Evolutionary conservation across 2,888 invertebrate species (phyloP).

Genomic region (Herminia tarsipennalis): DNA sequence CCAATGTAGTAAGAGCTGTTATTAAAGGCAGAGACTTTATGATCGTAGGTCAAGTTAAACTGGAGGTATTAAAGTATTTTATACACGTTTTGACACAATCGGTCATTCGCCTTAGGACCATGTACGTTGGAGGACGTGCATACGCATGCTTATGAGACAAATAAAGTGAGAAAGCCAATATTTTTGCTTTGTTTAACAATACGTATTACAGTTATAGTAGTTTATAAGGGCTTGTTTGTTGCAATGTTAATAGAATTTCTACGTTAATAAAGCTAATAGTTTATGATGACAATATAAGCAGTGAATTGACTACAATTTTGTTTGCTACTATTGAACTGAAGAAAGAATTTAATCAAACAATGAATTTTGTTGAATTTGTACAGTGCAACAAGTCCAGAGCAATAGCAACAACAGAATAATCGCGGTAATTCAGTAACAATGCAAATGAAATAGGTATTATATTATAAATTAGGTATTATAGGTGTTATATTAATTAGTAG

Average conservation of each 20-base stretch:
- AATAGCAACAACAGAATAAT: too few species aligned
- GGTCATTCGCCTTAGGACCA: slow-evolving; percentile 63
- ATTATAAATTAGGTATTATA: too few species aligned
- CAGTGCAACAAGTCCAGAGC: too few species aligned
- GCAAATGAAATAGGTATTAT: too few species aligned
- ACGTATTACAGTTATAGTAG: slow-evolving; percentile 25
- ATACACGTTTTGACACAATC: slow-evolving; percentile 68
- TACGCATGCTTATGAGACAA: slow-evolving; percentile 50
- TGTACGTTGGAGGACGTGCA: slow-evolving; percentile 45
- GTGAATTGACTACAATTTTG: not conserved
- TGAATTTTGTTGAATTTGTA: not conserved
- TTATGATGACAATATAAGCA: slow-evolving; percentile 1
- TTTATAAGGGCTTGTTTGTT: slow-evolving; percentile 37
- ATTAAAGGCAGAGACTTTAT: slow-evolving; percentile 6
- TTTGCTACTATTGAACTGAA: not conserved
- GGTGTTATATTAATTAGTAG: too few species aligned
- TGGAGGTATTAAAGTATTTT: slow-evolving; percentile 53
- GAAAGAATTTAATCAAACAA: not conserved
- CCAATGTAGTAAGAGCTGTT: slow-evolving; percentile 19
- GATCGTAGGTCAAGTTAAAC: slow-evolving; percentile 30
- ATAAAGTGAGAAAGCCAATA: slow-evolving; percentile 51
- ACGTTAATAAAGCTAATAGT: slow-evolving; percentile 9
- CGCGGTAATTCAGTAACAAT: too few species aligned
- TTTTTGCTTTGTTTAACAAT: slow-evolving; percentile 46
- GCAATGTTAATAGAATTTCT: slow-evolving; percentile 24